Evolutionary conservation across 2,797 vertebrate species (phyloP), one percentile per base, ranked within the genome.

Genomic region (Sebastolobus altivelis): DNA sequence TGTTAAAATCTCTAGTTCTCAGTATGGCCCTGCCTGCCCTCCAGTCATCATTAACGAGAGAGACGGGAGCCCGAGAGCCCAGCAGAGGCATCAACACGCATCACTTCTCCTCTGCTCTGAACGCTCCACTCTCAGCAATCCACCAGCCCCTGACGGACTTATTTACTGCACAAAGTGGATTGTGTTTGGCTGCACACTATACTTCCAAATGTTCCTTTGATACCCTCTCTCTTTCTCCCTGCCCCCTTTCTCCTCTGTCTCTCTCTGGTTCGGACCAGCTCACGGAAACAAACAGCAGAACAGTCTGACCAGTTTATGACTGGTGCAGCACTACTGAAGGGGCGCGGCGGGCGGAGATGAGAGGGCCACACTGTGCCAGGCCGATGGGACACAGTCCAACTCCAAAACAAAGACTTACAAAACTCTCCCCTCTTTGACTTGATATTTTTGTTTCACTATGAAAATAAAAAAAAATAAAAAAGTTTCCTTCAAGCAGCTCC

Each of bases 41-140:
- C 76, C 88, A 93, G 95, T 93, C 91, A 90, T 94, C 93, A 94
- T 94, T 95, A 94, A 92, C 87, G 81, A 85, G 83, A 91, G 88
- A 93, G 84, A 86, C 81, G 55, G 80, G 88, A 87, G 88, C 81
- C 88, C n/a, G 68, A 68, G 81, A 90, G 80, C 77, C 68, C 87
- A 85, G 86, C 88, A 85, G 85, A 88, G 81, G 89, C 92, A 90
- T 91, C 87, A 92, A 80, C 90, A 93, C 72, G 88, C 94, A 93
- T 92, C 93, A 82, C 90, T 91, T 92, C 87, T 82, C 87, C 77
- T 69, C 88, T 73, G 80, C 84, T 88, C 83, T 77, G 71, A 87
- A 88, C 33, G 60, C 75, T 88, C 80, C 80, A 72, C 86, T 86
- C 81, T 86, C 86, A 88, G 80, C 89, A 85, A 87, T 85, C 86